Percentiles rank a stretch among this genome's conserved stretches.
Conservation (phyloP, 2,797 vertebrate genomes). For the Danio choprae region DNA sequence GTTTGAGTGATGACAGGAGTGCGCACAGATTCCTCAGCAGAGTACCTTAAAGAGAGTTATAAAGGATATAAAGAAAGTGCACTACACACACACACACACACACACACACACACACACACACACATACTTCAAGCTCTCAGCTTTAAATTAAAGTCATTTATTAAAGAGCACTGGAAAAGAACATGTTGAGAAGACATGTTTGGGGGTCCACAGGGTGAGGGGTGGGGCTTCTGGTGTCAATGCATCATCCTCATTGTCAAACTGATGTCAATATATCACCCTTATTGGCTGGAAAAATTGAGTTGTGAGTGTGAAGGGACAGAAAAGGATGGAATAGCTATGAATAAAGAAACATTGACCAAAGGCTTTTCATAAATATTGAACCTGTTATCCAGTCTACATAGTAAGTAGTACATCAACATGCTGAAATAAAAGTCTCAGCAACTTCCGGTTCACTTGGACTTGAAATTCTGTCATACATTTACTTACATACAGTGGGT, state of each 20-base stretch:
- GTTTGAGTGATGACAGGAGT: slow-evolving; percentile 40
- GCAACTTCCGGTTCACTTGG: too few relatives aligned
- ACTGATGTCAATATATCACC: slow-evolving; percentile 59
- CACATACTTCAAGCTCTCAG: slow-evolving; percentile 74
- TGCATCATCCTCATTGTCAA: slow-evolving; percentile 39
- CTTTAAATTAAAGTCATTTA: slow-evolving; percentile 95
- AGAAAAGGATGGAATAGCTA: background rate
- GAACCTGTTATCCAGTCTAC: background rate
- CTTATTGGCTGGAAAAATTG: slow-evolving; percentile 50
- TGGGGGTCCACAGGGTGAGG: background rate
- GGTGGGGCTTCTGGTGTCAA: background rate
- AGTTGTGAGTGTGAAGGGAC: slow-evolving; percentile 5
- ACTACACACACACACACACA: too few relatives aligned
- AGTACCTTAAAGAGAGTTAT: slow-evolving; percentile 71
- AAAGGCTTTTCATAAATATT: slow-evolving; percentile 4
- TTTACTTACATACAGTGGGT: too few relatives aligned
- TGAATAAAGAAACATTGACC: background rate
- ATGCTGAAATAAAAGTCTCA: too few relatives aligned
- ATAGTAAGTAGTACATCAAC: too few relatives aligned
- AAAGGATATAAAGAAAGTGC: slow-evolving; percentile 77
- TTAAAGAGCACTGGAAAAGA: slow-evolving; percentile 75
- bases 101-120: slow-evolving; percentile 9
- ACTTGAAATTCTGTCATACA: background rate
- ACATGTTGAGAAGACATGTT: slow-evolving; percentile 32
- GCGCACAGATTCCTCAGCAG: slow-evolving; percentile 53